Evolutionary conservation across 2,888 invertebrate species (phyloP).

Genomic region (Cinara cedri): DNA sequence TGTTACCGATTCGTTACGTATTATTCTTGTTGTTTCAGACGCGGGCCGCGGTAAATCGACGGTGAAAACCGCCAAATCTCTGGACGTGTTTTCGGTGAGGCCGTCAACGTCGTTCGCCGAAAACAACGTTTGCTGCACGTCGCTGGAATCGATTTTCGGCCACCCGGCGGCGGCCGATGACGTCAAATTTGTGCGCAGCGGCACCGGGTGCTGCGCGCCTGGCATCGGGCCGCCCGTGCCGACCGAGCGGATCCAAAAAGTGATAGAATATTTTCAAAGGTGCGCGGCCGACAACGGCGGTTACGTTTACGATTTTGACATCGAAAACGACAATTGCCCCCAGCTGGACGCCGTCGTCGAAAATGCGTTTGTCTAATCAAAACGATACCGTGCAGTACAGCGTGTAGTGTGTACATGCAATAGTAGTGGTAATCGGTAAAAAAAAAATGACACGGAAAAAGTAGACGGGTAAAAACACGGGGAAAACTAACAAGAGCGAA

Average conservation of each 20-base stretch:
- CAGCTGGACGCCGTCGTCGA: background rate
- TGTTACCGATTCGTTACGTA: too few species aligned
- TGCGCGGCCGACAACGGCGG: conserved; percentile 31
- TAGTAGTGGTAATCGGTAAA: too few species aligned
- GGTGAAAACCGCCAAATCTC: background rate
- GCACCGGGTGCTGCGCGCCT: background rate
- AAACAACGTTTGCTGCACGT: background rate
- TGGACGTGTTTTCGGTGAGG: background rate
- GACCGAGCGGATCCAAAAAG: background rate
- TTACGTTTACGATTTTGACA: conserved; percentile 48
- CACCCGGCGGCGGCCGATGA: background rate
- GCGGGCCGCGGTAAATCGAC: background rate
- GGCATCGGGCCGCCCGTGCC: conserved; percentile 29
- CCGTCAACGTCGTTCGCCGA: background rate
- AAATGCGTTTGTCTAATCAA: too few species aligned
- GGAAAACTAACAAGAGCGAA: too few species aligned
- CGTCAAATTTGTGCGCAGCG: background rate
- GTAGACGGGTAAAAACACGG: too few species aligned
- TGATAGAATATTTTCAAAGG: conserved; percentile 37
- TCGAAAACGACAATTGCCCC: conserved; percentile 26
- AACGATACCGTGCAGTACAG: too few species aligned
- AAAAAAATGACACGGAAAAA: too few species aligned
- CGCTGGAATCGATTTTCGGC: conserved; percentile 25
- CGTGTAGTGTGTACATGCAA: too few species aligned
- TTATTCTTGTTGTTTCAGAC: background rate